Evolutionary conservation across 2,797 vertebrate genomes (phyloP).

Genomic region (Chromis chromis): DNA sequence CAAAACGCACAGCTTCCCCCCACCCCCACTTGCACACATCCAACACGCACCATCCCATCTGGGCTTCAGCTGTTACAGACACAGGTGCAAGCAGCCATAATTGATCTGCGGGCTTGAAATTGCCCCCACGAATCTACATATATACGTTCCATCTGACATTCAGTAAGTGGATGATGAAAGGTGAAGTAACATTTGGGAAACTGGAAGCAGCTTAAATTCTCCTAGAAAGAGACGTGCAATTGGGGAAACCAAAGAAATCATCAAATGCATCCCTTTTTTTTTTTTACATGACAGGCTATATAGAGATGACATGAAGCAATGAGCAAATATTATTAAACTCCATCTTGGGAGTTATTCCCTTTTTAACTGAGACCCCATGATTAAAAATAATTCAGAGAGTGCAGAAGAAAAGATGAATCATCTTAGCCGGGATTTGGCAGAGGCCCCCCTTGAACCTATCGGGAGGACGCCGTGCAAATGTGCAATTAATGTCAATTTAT

Average conservation of each 20-base stretch:
- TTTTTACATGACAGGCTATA: constrained; percentile 19
- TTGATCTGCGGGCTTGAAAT: constrained; percentile 27
- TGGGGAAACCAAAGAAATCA: constrained; percentile 13
- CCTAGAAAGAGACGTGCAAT: constrained; percentile 9
- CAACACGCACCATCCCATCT: background rate
- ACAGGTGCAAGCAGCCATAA: constrained; percentile 16
- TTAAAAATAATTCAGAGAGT: constrained; percentile 29
- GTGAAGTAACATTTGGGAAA: constrained; percentile 21
- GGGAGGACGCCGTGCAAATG: constrained; percentile 3
- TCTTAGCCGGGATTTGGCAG: constrained; percentile 27
- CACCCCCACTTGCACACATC: background rate
- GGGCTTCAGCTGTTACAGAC: constrained; percentile 26
- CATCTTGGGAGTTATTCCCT: constrained; percentile 29
- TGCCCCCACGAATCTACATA: constrained; percentile 8
- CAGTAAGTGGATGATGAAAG: constrained; percentile 35
- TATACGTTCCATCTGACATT: constrained; percentile 16
- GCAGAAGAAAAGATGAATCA: constrained; percentile 37
- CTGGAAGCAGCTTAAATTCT: background rate
- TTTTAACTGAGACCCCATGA: constrained; percentile 13
- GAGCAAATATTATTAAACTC: constrained; percentile 48
- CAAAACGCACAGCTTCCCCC: constrained; percentile 25
- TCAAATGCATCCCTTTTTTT: constrained; percentile 20
- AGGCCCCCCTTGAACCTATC: constrained; percentile 12
- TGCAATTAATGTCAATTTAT: constrained; percentile 43
- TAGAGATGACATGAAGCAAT: constrained; percentile 31